Evolutionary conservation across 2,888 invertebrate genomes (phyloP).

Genomic region (Lasioglossum pauxillum): DNA sequence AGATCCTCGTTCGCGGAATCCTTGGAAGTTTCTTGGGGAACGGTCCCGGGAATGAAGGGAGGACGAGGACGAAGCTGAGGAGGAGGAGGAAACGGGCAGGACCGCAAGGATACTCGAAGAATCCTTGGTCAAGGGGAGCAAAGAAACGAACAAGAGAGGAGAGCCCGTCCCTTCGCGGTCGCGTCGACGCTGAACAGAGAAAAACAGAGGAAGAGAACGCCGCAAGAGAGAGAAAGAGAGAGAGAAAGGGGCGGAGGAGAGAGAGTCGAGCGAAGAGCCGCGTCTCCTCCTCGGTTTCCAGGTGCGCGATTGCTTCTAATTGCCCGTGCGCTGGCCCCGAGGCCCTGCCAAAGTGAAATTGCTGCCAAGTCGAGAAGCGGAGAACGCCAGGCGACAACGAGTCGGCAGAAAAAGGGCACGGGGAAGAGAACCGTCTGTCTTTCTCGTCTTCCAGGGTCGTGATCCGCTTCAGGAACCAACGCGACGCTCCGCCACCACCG

Average conservation of each 20-base stretch:
- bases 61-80: neutral
- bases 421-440: constrained; percentile 18
- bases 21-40: constrained; percentile 13
- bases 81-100: neutral
- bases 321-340: constrained; percentile 65
- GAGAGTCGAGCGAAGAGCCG: neutral
- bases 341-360: constrained; percentile 72
- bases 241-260: neutral
- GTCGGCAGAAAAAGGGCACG: constrained; percentile 52
- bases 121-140: constrained; percentile 36
- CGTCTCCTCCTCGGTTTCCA: constrained; percentile 61
- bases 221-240: neutral
- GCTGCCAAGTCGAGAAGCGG: constrained; percentile 42
- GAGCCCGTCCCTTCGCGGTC: constrained; percentile 17
- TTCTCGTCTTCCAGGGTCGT: constrained; percentile 31
- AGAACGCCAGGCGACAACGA: constrained; percentile 24
- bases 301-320: constrained; percentile 78
- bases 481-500: neutral
- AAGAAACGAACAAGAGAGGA: constrained; percentile 43
- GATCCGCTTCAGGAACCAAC: constrained; percentile 51
- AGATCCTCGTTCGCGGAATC: constrained; percentile 38
- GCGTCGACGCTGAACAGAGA: constrained; percentile 40
- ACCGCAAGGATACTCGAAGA: constrained; percentile 40
- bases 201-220: constrained; percentile 46
- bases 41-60: neutral